A percentile compares a stretch with the other conserved stretches of the same genome.
Conservation (phyloP, 2,888 invertebrate genomes). For the Eupithecia subumbrata region DNA sequence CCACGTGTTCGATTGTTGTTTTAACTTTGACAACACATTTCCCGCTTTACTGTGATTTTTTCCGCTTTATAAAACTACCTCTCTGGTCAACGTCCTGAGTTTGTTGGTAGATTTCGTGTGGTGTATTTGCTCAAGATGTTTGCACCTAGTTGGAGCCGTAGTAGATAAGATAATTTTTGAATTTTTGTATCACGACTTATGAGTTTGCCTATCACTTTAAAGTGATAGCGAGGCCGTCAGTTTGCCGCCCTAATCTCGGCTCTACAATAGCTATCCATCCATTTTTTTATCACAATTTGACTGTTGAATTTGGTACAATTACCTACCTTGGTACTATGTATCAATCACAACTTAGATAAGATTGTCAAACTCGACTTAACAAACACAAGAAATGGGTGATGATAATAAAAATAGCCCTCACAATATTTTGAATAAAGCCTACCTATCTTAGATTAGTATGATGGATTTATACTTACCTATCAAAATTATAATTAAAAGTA, state of each 20-base stretch:
- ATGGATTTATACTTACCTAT: background rate
- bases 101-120: constrained; percentile 47
- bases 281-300: constrained; percentile 54
- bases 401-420: background rate
- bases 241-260: constrained; percentile 61
- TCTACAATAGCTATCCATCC: constrained; percentile 54
- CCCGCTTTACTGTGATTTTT: constrained; percentile 44
- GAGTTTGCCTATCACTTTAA: constrained; percentile 57
- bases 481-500: no score
- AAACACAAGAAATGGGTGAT: background rate
- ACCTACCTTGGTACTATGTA: constrained; percentile 41
- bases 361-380: constrained; percentile 2
- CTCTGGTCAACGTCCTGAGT: constrained; percentile 51
- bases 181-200: constrained; percentile 64
- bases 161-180: constrained; percentile 75
- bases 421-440: background rate
- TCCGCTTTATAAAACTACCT: constrained; percentile 41
- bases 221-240: constrained; percentile 60
- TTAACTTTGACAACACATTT: constrained; percentile 33
- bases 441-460: background rate
- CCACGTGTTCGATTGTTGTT: constrained; percentile 47
- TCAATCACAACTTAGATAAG: constrained; percentile 60
- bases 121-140: constrained; percentile 66
- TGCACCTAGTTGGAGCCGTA: constrained; percentile 62
- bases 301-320: constrained; percentile 51